A percentile compares a stretch with the other conserved stretches of the same genome.
phyloP scores from a whole-genome alignment of 2,888 invertebrate species.

The Leucoma salicis region DNA sequence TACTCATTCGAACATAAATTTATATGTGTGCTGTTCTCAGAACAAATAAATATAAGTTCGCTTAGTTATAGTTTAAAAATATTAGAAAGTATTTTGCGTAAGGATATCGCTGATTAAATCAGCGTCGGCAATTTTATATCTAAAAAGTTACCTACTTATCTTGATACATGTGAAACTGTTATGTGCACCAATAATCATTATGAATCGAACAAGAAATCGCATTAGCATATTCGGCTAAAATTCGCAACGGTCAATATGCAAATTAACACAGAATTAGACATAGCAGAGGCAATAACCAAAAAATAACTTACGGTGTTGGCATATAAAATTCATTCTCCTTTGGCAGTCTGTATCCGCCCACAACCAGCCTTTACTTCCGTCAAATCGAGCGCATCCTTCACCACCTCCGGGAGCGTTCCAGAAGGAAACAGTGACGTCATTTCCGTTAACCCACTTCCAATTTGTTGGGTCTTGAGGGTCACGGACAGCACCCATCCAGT shows the following conservation, averaged over 20 bases:
- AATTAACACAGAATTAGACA: too few species aligned
- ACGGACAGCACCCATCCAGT: constrained; percentile 97
- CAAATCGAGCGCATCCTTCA: constrained; percentile 94
- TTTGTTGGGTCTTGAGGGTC: constrained; percentile 88
- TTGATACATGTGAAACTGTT: background rate
- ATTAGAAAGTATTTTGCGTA: too few species aligned
- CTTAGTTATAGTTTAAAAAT: too few species aligned
- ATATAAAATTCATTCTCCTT: constrained; percentile 92
- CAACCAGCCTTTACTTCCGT: constrained; percentile 96
- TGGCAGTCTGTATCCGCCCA: constrained; percentile 97
- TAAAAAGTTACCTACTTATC: too few species aligned
- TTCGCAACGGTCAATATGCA: background rate
- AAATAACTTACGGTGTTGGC: constrained; percentile 92
- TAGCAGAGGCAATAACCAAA: constrained; percentile 14
- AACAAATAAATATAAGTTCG: too few species aligned
- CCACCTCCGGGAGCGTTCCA: constrained; percentile 94
- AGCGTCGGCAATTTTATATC: too few species aligned
- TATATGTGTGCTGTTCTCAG: too few species aligned
- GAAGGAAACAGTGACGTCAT: constrained; percentile 94
- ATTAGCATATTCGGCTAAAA: constrained; percentile 1
- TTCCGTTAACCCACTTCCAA: constrained; percentile 96
- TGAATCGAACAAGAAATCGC: constrained; percentile 2
- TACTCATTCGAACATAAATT: too few species aligned
- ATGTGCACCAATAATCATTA: background rate
- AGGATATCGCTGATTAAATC: too few species aligned